phyloP scores from a whole-genome alignment of 2,797 vertebrate species.

The Erpetoichthys calabaricus region DNA sequence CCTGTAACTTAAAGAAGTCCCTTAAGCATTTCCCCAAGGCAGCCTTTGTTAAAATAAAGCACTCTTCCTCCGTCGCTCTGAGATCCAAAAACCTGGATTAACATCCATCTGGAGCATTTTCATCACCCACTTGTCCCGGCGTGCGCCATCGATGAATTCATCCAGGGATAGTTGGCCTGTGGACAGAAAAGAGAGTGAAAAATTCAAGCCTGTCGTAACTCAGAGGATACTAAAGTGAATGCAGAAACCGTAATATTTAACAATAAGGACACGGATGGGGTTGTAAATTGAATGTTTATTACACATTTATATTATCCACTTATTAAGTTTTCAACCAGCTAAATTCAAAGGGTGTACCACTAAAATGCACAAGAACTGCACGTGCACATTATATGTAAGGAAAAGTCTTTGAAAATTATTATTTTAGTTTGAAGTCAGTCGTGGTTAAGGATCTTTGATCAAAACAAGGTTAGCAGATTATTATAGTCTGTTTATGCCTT shows the following conservation, averaged over 20 bases:
- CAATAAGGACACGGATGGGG: not conserved
- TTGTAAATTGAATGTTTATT: too few relatives aligned
- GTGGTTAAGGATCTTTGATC: too few relatives aligned
- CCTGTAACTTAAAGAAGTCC: too few relatives aligned
- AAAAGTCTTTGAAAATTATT: too few relatives aligned
- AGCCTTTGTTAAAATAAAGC: slow-evolving; percentile 37
- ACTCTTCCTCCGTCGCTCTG: slow-evolving; percentile 53
- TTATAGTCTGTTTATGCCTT: too few relatives aligned
- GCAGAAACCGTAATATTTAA: not conserved
- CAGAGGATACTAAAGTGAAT: not conserved
- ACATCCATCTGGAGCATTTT: slow-evolving; percentile 92
- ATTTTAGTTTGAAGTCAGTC: too few relatives aligned
- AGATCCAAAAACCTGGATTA: slow-evolving; percentile 74
- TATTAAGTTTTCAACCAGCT: too few relatives aligned
- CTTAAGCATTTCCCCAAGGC: not conserved
- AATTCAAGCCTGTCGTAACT: not conserved
- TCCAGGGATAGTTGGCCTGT: slow-evolving; percentile 81
- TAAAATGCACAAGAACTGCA: too few relatives aligned
- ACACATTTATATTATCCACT: too few relatives aligned
- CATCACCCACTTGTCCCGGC: slow-evolving; percentile 91
- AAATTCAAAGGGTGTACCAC: too few relatives aligned
- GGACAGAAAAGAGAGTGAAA: slow-evolving; percentile 3
- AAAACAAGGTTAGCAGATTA: too few relatives aligned
- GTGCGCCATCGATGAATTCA: slow-evolving; percentile 80
- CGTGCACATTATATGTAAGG: too few relatives aligned